A percentile compares a stretch with the other conserved stretches of the same genome.
phyloP scores from a whole-genome alignment of 2,113 vertebrate species.

The Hypanus sabinus region DNA sequence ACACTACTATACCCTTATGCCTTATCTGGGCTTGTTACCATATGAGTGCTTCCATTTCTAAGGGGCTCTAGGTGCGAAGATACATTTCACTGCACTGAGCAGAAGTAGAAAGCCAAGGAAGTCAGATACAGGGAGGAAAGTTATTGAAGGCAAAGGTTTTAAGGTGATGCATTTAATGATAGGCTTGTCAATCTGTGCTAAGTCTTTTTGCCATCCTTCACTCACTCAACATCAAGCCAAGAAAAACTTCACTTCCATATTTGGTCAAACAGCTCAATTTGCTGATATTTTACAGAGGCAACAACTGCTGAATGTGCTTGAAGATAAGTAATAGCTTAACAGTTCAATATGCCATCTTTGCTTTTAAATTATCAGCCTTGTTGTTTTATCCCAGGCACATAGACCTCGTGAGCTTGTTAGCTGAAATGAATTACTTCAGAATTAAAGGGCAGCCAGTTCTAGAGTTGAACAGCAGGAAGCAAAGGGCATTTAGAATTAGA shows the following conservation, averaged over 20 bases:
- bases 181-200: neutral
- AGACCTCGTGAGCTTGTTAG: neutral
- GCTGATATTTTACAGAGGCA: neutral
- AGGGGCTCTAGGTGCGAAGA: neutral
- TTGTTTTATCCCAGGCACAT: neutral
- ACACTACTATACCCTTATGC: neutral
- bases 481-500: slow-evolving; percentile 18
- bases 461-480: neutral
- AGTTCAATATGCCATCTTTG: neutral
- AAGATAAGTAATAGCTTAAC: neutral
- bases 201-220: neutral
- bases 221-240: neutral
- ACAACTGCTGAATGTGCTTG: neutral
- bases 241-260: neutral
- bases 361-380: neutral
- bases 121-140: neutral
- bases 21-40: neutral
- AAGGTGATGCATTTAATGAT: neutral
- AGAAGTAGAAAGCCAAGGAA: neutral
- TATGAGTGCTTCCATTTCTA: neutral
- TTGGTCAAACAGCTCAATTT: no score
- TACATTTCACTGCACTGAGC: neutral
- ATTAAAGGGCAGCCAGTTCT: neutral
- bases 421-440: neutral
- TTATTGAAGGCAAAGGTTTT: neutral